Percentiles rank a stretch among this genome's conserved stretches.
Conservation (phyloP, 2,113 vertebrate genomes). For the Chionomys nivalis region DNA sequence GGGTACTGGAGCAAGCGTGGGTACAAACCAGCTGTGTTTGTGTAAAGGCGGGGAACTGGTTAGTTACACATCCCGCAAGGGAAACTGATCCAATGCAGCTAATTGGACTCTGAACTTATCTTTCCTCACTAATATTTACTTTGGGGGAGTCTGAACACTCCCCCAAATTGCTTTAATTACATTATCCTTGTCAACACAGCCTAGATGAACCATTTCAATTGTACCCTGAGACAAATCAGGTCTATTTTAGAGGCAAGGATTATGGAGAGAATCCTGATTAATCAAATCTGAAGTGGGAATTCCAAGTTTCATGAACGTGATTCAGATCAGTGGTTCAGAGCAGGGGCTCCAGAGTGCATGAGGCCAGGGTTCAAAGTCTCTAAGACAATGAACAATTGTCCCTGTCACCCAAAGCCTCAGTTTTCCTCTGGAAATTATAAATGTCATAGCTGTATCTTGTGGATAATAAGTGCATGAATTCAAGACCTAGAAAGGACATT, state of each 20-base stretch:
- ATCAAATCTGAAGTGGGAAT: conserved; percentile 60
- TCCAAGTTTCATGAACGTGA: conserved; percentile 74
- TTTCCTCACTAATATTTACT: conserved; percentile 78
- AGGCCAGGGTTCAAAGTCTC: neutral
- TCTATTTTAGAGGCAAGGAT: conserved; percentile 44
- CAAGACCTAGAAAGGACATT: neutral
- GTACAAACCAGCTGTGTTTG: conserved; percentile 75
- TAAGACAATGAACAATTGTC: too few species aligned
- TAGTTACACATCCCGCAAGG: conserved; percentile 27
- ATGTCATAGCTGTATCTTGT: neutral
- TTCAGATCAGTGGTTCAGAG: conserved; percentile 28
- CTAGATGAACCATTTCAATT: conserved; percentile 58
- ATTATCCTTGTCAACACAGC: conserved; percentile 73
- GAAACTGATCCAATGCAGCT: conserved; percentile 63
- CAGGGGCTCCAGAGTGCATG: neutral
- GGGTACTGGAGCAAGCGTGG: neutral
- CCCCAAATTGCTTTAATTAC: conserved; percentile 72
- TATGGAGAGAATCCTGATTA: conserved; percentile 70
- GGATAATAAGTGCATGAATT: neutral
- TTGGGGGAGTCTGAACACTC: conserved; percentile 64
- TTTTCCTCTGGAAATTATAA: neutral
- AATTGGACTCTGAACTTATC: conserved; percentile 72
- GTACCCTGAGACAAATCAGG: conserved; percentile 68
- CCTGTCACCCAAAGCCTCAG: neutral
- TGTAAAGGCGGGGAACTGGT: conserved; percentile 32